A percentile compares a stretch with the other conserved stretches of the same genome.
These are phyloP conservation scores for Drosophila triauraria DNA, from an alignment of 1,140 invertebrate species.

Conservation along the genomic window DNA sequence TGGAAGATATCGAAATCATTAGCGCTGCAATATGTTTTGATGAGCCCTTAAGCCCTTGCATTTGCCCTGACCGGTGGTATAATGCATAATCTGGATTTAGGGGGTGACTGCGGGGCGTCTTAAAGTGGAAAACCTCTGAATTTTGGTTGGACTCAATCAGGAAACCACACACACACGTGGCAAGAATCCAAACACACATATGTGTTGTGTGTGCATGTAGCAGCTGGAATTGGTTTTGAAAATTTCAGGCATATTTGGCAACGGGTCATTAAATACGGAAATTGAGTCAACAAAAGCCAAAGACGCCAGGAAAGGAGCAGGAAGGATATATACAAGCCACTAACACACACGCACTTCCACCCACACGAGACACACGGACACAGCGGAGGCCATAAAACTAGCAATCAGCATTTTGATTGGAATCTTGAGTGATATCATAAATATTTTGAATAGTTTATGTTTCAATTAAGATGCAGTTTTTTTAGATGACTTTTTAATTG, in stretches of 20 bases:
- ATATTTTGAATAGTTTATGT: neutral
- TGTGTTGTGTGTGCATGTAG: constrained; percentile 10
- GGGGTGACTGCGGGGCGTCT: constrained; percentile 5
- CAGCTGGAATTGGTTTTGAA: constrained; percentile 63
- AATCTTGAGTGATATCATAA: neutral
- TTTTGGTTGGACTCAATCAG: constrained; percentile 47
- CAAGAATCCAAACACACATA: constrained; percentile 7
- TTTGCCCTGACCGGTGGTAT: constrained; percentile 16
- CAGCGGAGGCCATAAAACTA: constrained; percentile 15
- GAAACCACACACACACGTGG: constrained; percentile 39
- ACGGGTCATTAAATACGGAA: constrained; percentile 84
- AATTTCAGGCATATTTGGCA: constrained; percentile 78
- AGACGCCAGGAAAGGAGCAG: constrained; percentile 62
- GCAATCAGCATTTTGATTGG: neutral
- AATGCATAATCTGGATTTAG: constrained; percentile 31
- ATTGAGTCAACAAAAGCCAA: constrained; percentile 84
- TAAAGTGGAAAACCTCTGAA: constrained; percentile 18
- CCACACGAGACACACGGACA: constrained; percentile 15
- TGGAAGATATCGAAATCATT: constrained; percentile 26
- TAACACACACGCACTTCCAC: constrained; percentile 52
- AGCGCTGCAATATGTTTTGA: constrained; percentile 54
- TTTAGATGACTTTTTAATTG: neutral
- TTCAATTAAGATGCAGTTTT: neutral
- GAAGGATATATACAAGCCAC: constrained; percentile 68
- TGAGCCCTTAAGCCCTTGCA: constrained; percentile 48